Percentiles rank a stretch among this genome's conserved stretches.
These are phyloP conservation scores for Coecobrya sp. DNA, from an alignment of 2,888 invertebrate species.

Conservation along the genomic window DNA sequence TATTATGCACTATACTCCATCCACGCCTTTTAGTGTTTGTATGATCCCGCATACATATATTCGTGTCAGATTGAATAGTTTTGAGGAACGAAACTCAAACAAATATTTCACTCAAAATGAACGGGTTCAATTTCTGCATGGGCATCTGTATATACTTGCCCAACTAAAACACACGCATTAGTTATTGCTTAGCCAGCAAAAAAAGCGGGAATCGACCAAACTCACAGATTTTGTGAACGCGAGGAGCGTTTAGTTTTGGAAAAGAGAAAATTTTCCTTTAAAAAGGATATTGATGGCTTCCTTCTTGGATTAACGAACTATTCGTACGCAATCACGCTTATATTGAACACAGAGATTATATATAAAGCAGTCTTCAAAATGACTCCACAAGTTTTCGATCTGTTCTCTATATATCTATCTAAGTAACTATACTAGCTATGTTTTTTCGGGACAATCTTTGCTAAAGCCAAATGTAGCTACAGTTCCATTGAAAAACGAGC, in stretches of 20 bases:
- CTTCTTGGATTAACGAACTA: constrained; percentile 62
- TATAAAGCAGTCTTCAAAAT: constrained; percentile 46
- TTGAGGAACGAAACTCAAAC: constrained; percentile 5
- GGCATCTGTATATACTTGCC: background rate
- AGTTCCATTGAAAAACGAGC: background rate
- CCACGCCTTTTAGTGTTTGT: background rate
- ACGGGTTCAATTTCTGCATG: constrained; percentile 5
- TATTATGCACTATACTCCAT: background rate
- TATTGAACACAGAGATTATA: background rate
- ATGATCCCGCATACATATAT: background rate
- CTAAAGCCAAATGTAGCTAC: constrained; percentile 3
- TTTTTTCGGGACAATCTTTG: background rate
- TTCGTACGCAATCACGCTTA: constrained; percentile 21
- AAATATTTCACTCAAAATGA: constrained; percentile 30
- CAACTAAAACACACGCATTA: constrained; percentile 9
- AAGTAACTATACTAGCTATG: background rate
- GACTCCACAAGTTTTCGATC: constrained; percentile 68
- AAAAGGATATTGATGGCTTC: constrained; percentile 70
- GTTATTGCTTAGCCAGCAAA: background rate
- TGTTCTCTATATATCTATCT: too few species aligned
- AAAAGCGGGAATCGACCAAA: constrained; percentile 46
- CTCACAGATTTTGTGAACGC: constrained; percentile 34
- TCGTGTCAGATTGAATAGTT: background rate
- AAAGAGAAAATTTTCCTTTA: constrained; percentile 29
- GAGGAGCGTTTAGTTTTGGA: background rate